A percentile compares a stretch with the other conserved stretches of the same genome.
Evolutionary conservation across 2,113 vertebrate species (phyloP).

Genomic region (Lamprotornis superbus): DNA sequence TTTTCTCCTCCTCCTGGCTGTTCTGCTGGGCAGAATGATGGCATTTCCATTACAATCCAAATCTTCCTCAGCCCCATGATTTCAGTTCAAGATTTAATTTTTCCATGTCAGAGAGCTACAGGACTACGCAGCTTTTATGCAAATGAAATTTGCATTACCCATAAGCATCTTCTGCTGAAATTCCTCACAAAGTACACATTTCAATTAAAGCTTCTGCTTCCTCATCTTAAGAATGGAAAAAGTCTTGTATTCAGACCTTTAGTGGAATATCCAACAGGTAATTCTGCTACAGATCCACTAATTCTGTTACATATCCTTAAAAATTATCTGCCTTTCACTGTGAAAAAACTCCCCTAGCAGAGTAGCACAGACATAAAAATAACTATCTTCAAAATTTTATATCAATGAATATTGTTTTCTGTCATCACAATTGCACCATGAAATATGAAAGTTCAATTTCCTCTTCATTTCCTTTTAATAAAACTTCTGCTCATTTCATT

Average conservation of each 20-base stretch:
- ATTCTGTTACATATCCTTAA: not conserved
- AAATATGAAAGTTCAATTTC: constrained; percentile 83
- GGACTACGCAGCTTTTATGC: not conserved
- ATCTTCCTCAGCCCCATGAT: not conserved
- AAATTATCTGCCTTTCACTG: constrained; percentile 28
- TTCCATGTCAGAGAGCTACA: not conserved
- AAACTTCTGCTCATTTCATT: constrained; percentile 78
- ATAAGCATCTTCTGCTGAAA: not conserved
- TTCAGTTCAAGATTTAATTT: not conserved
- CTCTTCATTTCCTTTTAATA: constrained; percentile 84
- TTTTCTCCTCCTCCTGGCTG: not conserved
- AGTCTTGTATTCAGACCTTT: not conserved
- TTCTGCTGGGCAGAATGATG: not conserved
- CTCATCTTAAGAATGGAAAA: not conserved
- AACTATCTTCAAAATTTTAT: constrained; percentile 70
- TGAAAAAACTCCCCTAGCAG: constrained; percentile 1
- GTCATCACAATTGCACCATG: constrained; percentile 76
- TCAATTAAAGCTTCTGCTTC: constrained; percentile 8
- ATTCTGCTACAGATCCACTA: not conserved
- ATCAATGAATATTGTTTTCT: constrained; percentile 73
- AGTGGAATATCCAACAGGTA: not conserved
- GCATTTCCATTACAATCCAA: not conserved
- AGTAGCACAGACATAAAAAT: constrained; percentile 60
- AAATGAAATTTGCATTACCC: not conserved
- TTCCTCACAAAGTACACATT: not conserved